Evolutionary conservation across 2,113 vertebrate genomes (phyloP).

Genomic region (Illadopsis cleaveri): DNA sequence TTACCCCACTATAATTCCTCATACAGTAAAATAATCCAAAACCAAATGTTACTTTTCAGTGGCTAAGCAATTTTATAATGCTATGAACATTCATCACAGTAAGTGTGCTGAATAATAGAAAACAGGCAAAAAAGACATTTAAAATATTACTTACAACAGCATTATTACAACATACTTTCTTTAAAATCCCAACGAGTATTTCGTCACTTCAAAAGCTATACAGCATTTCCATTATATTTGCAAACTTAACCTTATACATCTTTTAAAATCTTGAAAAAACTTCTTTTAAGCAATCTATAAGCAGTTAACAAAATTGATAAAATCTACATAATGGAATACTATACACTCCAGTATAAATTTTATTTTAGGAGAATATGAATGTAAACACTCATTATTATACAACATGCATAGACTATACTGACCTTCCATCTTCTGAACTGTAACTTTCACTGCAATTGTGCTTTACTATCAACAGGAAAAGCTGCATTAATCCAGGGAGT

Average conservation of each 20-base stretch:
- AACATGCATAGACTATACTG: conserved; percentile 82
- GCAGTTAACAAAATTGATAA: conserved; percentile 79
- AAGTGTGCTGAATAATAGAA: conserved; percentile 77
- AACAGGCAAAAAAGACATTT: conserved; percentile 76
- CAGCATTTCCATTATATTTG: conserved; percentile 80
- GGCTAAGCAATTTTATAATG: conserved; percentile 79
- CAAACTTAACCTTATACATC: conserved; percentile 84
- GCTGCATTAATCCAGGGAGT: conserved; percentile 60
- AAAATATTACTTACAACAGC: conserved; percentile 78
- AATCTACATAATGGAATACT: conserved; percentile 78
- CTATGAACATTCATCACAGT: conserved; percentile 76
- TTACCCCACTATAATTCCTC: conserved; percentile 72
- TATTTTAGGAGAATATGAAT: conserved; percentile 74
- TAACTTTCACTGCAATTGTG: conserved; percentile 70
- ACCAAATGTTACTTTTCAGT: conserved; percentile 73
- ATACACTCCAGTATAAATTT: conserved; percentile 73
- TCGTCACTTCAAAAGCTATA: conserved; percentile 81
- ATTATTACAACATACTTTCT: conserved; percentile 75
- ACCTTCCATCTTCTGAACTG: conserved; percentile 70
- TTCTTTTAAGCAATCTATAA: conserved; percentile 79
- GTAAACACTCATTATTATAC: conserved; percentile 81
- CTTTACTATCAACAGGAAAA: conserved; percentile 66
- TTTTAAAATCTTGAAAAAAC: conserved; percentile 79
- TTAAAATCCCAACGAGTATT: conserved; percentile 74
- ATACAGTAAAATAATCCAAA: conserved; percentile 71